Conservation (phyloP, 2,113 vertebrate species). For the Chinchilla lanigera region DNA sequence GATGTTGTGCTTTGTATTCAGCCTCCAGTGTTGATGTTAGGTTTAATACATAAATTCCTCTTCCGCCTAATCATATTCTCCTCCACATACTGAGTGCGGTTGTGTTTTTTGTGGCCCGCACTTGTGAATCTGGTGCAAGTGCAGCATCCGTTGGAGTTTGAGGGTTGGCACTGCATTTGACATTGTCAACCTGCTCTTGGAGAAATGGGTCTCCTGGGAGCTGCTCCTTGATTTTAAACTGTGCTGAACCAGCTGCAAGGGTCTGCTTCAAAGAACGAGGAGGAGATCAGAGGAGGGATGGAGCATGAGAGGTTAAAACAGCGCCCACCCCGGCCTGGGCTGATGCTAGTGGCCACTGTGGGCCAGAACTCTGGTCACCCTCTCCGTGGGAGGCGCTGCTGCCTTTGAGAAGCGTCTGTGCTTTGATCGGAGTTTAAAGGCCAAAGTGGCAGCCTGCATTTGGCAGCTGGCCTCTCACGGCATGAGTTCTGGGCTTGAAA, state of each 20-base stretch:
- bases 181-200: neutral
- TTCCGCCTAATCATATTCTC: neutral
- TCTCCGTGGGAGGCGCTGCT: conserved; percentile 7
- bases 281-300: neutral
- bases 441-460: neutral
- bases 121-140: neutral
- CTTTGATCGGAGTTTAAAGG: conserved; percentile 66
- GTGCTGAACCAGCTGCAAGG: conserved; percentile 61
- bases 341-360: conserved; percentile 73
- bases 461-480: neutral
- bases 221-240: neutral
- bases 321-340: conserved; percentile 6
- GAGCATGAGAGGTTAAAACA: neutral
- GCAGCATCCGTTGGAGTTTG: neutral
- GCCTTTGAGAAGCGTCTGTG: neutral
- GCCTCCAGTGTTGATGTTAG: neutral
- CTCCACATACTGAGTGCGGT: neutral
- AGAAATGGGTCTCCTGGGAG: neutral
- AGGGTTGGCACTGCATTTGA: neutral
- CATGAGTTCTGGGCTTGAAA: neutral
- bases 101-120: neutral
- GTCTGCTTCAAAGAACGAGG: neutral
- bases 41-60: neutral
- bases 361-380: neutral
- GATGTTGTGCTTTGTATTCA: neutral